Base-by-base conservation (phyloP, 1,140 invertebrate genomes). In the Lordiphosa stackelbergi region DNA sequence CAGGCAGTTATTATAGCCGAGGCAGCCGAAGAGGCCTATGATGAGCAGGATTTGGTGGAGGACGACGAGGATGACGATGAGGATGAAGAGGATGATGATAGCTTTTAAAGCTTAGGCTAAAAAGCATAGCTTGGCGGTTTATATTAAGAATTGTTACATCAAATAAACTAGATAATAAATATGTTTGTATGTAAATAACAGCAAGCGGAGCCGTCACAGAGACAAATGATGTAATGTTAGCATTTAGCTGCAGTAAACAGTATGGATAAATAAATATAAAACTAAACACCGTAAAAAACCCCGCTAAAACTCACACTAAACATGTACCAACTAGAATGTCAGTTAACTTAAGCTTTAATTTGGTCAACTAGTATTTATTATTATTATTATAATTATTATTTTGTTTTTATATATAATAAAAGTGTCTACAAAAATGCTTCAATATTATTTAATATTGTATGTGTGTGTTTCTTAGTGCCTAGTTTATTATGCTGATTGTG, bases 161-260 rank as follows among this genome's bases (percentile, higher is more conserved):
- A 5, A 35, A 36, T 31, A 28, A 28, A 28, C 24, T 28, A 28
- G 16, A 53, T 53, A 22, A 31, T 34, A 3, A n/a, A 31, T 53
- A 65, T 34, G 43, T 58, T 77, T 70, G 43, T 16, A 16, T 79
- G 74, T 79, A 79, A 79, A 79, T 79, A 79, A 79, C 54, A 71
- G 70, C 51, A 81, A 81, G 75, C 58, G 77, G 63, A 81, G 55
- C 75, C 75, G 75, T 81, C 75, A n/a, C n/a, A n/a, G n/a, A n/a
- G n/a, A n/a, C n/a, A n/a, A n/a, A n/a, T n/a, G n/a, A n/a, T n/a
- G 40, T 31, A 77, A 61, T 70, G 51, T 55, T 74, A 78, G 74
- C 74, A 78, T 81, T 81, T 81, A 74, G 75, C 70, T 74, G 66
- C 24, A 28, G 24, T 28, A 70, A 74, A 24, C 74, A 79, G 65